phyloP scores from a whole-genome alignment of 2,888 invertebrate genomes.

The Tipula lateralis region DNA sequence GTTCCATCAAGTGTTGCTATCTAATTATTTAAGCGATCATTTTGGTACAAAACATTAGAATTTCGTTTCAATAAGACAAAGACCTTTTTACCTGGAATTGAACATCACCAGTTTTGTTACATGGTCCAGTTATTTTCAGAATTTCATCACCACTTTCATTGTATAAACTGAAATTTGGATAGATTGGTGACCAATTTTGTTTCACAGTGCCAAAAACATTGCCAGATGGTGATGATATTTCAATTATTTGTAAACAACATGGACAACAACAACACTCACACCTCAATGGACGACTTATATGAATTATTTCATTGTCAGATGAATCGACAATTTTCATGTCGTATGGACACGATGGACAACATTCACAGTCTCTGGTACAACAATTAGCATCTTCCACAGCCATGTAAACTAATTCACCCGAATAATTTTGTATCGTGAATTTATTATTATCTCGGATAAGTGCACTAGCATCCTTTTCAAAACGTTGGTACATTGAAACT shows the following conservation, averaged over 20 bases:
- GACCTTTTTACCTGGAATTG: conserved; percentile 77
- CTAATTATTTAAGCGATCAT: too few relatives aligned
- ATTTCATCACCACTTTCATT: conserved; percentile 71
- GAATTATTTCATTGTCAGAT: conserved; percentile 86
- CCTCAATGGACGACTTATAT: conserved; percentile 73
- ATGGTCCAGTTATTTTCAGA: conserved; percentile 73
- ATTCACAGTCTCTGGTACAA: conserved; percentile 78
- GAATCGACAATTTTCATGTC: conserved; percentile 83
- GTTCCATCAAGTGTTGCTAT: too few relatives aligned
- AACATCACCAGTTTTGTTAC: conserved; percentile 73
- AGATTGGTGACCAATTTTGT: conserved; percentile 71
- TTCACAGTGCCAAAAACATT: conserved; percentile 65
- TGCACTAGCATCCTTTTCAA: too few relatives aligned
- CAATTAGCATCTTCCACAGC: conserved; percentile 82
- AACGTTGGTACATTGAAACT: too few relatives aligned
- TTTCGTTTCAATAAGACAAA: too few relatives aligned
- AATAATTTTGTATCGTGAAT: conserved; percentile 72
- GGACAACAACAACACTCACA: conserved; percentile 82
- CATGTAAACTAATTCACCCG: conserved; percentile 74
- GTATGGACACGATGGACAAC: conserved; percentile 74
- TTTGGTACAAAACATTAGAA: too few relatives aligned
- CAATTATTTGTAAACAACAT: conserved; percentile 76
- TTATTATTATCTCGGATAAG: too few relatives aligned
- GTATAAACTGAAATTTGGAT: conserved; percentile 67
- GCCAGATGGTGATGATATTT: conserved; percentile 70